Conservation (phyloP, 2,797 vertebrate genomes). For the Thamnophis elegans region DNA sequence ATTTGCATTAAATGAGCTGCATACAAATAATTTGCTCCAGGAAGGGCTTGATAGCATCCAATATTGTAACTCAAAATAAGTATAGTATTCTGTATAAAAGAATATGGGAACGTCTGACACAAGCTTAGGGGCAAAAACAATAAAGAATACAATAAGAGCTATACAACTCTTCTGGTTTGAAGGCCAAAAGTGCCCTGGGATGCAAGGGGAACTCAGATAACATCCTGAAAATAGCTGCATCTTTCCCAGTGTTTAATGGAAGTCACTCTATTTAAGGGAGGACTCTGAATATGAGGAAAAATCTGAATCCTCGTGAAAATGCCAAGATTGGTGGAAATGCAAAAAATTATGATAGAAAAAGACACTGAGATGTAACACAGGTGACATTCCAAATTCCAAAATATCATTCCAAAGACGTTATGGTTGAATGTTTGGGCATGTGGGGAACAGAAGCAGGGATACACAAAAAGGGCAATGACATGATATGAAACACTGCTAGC, state of each 20-base stretch:
- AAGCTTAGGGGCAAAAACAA: neutral
- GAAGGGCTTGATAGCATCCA: neutral
- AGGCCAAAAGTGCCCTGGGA: neutral
- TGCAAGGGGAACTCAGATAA: no score
- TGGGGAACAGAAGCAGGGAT: neutral
- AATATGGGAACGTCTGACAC: neutral
- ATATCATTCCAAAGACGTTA: neutral
- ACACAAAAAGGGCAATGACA: neutral
- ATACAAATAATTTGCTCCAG: neutral
- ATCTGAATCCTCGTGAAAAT: neutral
- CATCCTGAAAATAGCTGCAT: neutral
- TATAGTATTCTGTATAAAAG: neutral
- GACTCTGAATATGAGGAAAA: neutral
- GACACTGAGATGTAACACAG: neutral
- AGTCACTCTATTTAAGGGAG: neutral
- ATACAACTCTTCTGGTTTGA: neutral
- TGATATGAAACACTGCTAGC: neutral
- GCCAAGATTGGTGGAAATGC: neutral
- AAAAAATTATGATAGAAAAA: neutral
- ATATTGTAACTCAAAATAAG: neutral
- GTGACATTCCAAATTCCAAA: neutral
- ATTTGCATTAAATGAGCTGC: neutral
- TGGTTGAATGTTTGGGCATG: neutral
- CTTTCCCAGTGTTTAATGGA: neutral
- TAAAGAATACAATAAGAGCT: neutral